Evolutionary conservation across 2,113 vertebrate species (phyloP), one percentile per base, ranked within the genome.

Genomic region (Sialia sialis): DNA sequence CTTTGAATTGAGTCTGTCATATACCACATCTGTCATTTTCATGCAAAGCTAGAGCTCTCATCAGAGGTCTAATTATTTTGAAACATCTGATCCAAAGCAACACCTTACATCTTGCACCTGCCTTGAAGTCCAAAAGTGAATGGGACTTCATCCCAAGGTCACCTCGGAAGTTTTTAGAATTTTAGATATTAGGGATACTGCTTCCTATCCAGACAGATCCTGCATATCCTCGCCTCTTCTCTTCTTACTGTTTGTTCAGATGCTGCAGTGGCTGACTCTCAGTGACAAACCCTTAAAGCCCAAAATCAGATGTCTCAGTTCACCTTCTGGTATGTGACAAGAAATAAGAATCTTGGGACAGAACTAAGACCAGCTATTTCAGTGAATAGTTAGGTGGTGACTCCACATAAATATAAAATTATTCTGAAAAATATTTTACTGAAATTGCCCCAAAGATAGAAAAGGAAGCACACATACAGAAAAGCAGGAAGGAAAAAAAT

Each of bases 21-120:
- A 13, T 58, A 54, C 4, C 25, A 27, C 11, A 41, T 27, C 5
- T 36, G 11, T 23, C 4, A 14, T 10, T 58, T 75, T 36, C 27
- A 32, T 0, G 0, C 8, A 39, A 56, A 82, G 30, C 14, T 39
- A 43, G 11, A 76, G 4, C 4, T 54, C 10, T 64, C 30, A 36
- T n/a, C 38, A 36, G 29, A 54, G 9, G 6, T 8, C 6, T 8
- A 63, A 8, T 46, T 46, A 38, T 68, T 87, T 56, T 49, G 16
- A 30, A 80, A 58, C 3, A 48, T 11, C 5, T 54, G 13, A 72
- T 77, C 36, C 25, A 48, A 90, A 59, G 0, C 5, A 81, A 49
- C 16, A 55, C 1, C 4, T 3, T n/a, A n/a, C 43, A 32, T 48
- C 49, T 80, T 54, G 64, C 11, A 38, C 10, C 8, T 43, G 6